Percentiles rank a stretch among this genome's conserved stretches.
phyloP scores from a whole-genome alignment of 1,140 invertebrate species.

The Neodiprion lecontei region DNA sequence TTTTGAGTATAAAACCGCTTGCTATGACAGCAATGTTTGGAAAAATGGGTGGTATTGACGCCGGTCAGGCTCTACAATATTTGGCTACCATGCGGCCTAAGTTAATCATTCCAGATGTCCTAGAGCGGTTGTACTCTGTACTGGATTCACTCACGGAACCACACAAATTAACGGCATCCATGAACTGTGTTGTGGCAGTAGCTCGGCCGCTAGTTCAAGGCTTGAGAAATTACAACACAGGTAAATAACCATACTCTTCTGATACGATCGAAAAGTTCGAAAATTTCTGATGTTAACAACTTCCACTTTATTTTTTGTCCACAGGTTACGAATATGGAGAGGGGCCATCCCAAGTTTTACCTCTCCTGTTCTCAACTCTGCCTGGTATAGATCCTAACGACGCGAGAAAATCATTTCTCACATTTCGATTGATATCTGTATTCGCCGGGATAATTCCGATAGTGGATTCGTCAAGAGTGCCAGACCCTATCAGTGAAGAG shows the following conservation, averaged over 20 bases:
- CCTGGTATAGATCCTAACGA: slow-evolving; percentile 94
- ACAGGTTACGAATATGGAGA: slow-evolving; percentile 69
- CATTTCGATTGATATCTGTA: slow-evolving; percentile 80
- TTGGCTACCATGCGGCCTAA: slow-evolving; percentile 82
- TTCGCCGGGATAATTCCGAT: slow-evolving; percentile 81
- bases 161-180: slow-evolving; percentile 81
- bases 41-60: slow-evolving; percentile 70
- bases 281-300: no score
- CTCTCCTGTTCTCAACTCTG: slow-evolving; percentile 78
- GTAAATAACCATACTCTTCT: slow-evolving; percentile 25
- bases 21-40: slow-evolving; percentile 80
- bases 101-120: slow-evolving; percentile 80
- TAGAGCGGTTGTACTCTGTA: slow-evolving; percentile 81
- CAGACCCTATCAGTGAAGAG: slow-evolving; percentile 70
- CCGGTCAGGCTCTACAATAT: slow-evolving; percentile 74
- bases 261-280: not conserved
- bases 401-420: slow-evolving; percentile 80
- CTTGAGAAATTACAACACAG: slow-evolving; percentile 58
- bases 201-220: slow-evolving; percentile 74
- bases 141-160: slow-evolving; percentile 89
- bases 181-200: slow-evolving; percentile 77
- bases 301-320: slow-evolving; percentile 1
- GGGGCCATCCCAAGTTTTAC: slow-evolving; percentile 82
- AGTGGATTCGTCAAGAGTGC: slow-evolving; percentile 82
- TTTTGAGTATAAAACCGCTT: slow-evolving; percentile 74